Percentiles rank a stretch among this genome's conserved stretches.
phyloP scores from a whole-genome alignment of 1,140 invertebrate genomes.

The Sminthurides bifidus region DNA sequence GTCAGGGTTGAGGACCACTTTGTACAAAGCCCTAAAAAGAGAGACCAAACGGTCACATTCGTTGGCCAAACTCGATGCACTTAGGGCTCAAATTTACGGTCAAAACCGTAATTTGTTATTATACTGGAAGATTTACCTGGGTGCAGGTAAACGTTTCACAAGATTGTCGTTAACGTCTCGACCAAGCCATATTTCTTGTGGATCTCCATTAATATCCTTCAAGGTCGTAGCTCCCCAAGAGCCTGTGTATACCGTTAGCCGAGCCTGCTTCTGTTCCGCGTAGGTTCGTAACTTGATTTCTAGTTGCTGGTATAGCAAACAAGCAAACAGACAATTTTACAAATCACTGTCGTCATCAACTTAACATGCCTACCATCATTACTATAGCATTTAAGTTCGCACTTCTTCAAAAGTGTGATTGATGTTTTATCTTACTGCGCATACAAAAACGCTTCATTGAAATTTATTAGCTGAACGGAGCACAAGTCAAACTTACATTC shows the following conservation, averaged over 20 bases:
- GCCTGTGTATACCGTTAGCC: constrained; percentile 26
- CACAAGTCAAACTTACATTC: constrained; percentile 33
- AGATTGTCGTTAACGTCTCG: constrained; percentile 4
- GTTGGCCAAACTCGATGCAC: too few relatives aligned
- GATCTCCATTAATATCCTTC: constrained; percentile 17
- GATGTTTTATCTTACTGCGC: too few relatives aligned
- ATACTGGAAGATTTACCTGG: too few relatives aligned
- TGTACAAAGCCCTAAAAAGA: too few relatives aligned
- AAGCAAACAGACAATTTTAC: neutral
- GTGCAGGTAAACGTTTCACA: constrained; percentile 6
- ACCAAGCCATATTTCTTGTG: constrained; percentile 20
- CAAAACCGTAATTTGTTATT: too few relatives aligned
- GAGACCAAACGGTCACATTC: too few relatives aligned
- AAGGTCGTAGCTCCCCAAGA: constrained; percentile 16
- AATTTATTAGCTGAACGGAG: neutral
- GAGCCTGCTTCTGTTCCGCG: neutral
- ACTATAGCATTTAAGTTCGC: neutral
- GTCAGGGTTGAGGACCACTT: too few relatives aligned
- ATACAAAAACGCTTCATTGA: neutral
- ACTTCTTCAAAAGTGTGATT: neutral
- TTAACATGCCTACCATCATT: neutral
- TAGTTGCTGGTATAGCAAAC: neutral
- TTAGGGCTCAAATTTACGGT: too few relatives aligned
- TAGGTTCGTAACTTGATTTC: constrained; percentile 2
- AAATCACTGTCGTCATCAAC: neutral